Evolutionary conservation across 2,113 vertebrate species (phyloP), one percentile per base, ranked within the genome.

Genomic region (Prunella himalayana): DNA sequence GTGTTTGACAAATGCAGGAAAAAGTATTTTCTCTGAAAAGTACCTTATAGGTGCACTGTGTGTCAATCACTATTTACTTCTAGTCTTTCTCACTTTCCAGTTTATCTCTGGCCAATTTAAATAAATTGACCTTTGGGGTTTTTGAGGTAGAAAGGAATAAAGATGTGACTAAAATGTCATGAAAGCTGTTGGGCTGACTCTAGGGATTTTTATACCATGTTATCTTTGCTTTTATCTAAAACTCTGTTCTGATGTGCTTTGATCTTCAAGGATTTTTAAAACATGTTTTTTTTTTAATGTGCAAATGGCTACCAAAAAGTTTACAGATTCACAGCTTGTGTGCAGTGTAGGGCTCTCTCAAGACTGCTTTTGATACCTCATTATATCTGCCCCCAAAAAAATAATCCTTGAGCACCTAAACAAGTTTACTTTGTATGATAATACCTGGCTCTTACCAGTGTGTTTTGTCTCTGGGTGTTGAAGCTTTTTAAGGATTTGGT

Each of bases 161-260:
- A 94, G 81, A 91, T 84, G 82, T 1, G 18, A 94, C 79, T 92
- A 56, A 90, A 96, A 96, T 88, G 94, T 89, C 91, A 82, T 61
- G 77, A 72, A 93, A 89, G 86, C 50, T 0, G 0, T 59, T 85
- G 75, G 66, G 27, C 54, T 91, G 65, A 37, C 92, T 94, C 83
- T 47, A 12, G 92, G 70, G 86, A 95, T 94, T 70, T 93, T 66
- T 75, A 9, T 27, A 54, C 73, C 6, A 3, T 80, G 61, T 89
- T 92, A 82, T 94, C 83, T 92, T 88, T 35, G 41, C 82, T 96
- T 96, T 96, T 89, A 96, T 96, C 91, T 89, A 50, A 72, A 92
- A 59, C 69, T 88, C 51, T 79, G 23, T 89, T 94, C 80, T 92
- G 65, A 41, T 69, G n/a, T 77, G 66, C 92, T 96, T 96, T 96